Evolutionary conservation across 2,888 invertebrate genomes (phyloP), one percentile per base, ranked within the genome.

Genomic region (Deroplatys truncata): DNA sequence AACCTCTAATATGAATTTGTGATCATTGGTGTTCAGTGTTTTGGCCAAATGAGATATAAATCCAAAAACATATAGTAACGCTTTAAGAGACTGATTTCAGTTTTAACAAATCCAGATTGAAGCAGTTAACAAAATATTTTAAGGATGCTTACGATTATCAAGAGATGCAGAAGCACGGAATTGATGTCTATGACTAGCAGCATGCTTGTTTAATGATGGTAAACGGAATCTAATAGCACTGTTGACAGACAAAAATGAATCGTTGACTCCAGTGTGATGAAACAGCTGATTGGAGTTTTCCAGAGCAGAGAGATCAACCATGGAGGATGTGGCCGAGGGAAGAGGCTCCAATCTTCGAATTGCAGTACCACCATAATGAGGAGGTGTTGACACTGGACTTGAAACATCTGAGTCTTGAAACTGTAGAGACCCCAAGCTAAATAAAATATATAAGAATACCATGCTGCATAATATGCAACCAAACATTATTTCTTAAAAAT

Each of bases 351-450:
- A 88, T 87, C 89, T 89, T 25, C 86, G 84, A n/a, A 85, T 15
- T 72, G 25, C 56, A 72, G 20, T 16, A 7, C 20, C 56, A 72
- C 56, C 20, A 72, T 72, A 72, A 35, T 89, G 88, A 28, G 89
- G 89, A 72, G 90, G 88, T 86, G 86, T 85, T 20, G 84, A 43
- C 15, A 72, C 25, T 25, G 82, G 43, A 35, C 88, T 85, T 88
- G 82, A 88, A n/a, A 31, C 49, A 31, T 90, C 90, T 31, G 85
- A n/a, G 20, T 90, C 90, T 89, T 91, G 90, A 49, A 94, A 94
- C 94, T 95, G 96, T 85, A 97, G 94, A 92, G 96, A 95, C 87
- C 95, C 95, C 91, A 97, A 94, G 91, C 97, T 97, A 92, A 89
- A 93, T 93, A 91, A 90, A 89, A 89, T 31, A 20, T 31, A 9